Evolutionary conservation across 2,113 vertebrate species (phyloP).

Genomic region (Microtus ochrogaster): DNA sequence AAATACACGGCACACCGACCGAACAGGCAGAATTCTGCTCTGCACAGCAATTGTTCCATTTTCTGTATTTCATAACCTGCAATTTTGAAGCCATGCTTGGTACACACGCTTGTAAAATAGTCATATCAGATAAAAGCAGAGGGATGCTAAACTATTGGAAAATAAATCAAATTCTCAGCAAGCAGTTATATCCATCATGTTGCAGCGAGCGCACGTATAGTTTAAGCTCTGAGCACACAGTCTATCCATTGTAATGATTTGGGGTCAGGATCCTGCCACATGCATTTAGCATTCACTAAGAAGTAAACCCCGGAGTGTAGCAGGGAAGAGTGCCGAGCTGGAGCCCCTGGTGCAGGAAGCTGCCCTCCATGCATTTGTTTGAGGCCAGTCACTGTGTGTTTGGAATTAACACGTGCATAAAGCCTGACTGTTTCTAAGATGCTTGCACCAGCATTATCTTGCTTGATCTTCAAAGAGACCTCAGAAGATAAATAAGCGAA

Average conservation of each 20-base stretch:
- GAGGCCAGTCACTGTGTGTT: conserved; percentile 32
- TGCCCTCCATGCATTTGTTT: conserved; percentile 25
- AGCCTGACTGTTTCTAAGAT: background rate
- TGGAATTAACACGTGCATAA: conserved; percentile 40
- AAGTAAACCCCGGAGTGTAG: conserved; percentile 53
- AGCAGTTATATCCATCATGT: conserved; percentile 69
- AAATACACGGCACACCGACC: conserved; percentile 61
- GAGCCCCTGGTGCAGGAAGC: conserved; percentile 50
- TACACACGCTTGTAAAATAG: conserved; percentile 79
- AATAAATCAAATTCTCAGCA: conserved; percentile 80
- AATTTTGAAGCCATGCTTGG: conserved; percentile 81
- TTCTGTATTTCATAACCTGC: conserved; percentile 81
- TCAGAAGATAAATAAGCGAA: background rate
- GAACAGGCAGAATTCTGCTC: conserved; percentile 81
- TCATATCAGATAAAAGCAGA: conserved; percentile 81
- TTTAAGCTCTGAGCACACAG: conserved; percentile 67
- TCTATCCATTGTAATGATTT: conserved; percentile 73
- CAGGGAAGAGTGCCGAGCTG: background rate
- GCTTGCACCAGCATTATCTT: background rate
- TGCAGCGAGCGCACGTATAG: conserved; percentile 52
- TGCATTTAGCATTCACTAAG: conserved; percentile 66
- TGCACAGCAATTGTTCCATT: conserved; percentile 81
- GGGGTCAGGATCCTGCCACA: conserved; percentile 68
- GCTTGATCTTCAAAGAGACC: background rate
- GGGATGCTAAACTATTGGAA: conserved; percentile 71